Conservation (phyloP, 2,888 invertebrate species). For the Drosophila meridionalis region DNA sequence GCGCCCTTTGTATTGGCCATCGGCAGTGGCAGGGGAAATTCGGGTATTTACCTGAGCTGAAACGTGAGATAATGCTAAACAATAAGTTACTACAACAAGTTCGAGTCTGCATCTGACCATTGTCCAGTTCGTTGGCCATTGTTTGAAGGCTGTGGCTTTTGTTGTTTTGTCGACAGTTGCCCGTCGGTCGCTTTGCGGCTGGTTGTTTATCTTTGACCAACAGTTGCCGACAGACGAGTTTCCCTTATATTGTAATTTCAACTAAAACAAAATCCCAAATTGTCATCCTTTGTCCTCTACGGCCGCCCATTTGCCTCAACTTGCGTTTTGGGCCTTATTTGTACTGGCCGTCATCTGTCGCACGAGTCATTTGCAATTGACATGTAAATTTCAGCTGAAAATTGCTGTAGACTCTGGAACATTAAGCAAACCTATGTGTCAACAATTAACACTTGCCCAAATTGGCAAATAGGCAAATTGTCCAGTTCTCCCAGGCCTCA, state of each 20-base stretch:
- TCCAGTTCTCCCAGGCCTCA: slow-evolving; percentile 4
- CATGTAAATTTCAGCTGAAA: slow-evolving; percentile 24
- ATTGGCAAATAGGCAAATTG: slow-evolving; percentile 32
- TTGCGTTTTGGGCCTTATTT: slow-evolving; percentile 9
- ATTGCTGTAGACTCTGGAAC: slow-evolving; percentile 5
- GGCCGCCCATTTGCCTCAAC: slow-evolving; percentile 32
- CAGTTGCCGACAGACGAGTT: slow-evolving; percentile 38
- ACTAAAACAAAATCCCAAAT: slow-evolving; percentile 34
- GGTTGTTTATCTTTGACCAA: slow-evolving; percentile 56
- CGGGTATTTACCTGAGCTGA: slow-evolving; percentile 44
- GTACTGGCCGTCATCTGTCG: background rate
- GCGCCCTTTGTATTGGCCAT: slow-evolving; percentile 22
- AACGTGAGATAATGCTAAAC: slow-evolving; percentile 36
- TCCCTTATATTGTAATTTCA: slow-evolving; percentile 43
- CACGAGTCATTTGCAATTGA: slow-evolving; percentile 35
- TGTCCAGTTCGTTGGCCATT: slow-evolving; percentile 45
- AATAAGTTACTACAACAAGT: slow-evolving; percentile 16
- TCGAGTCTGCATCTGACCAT: background rate
- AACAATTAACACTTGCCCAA: slow-evolving; percentile 42
- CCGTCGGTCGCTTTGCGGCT: slow-evolving; percentile 23
- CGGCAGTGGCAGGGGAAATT: slow-evolving; percentile 21
- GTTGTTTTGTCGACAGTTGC: slow-evolving; percentile 52
- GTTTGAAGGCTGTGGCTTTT: slow-evolving; percentile 52
- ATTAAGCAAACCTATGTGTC: slow-evolving; percentile 13
- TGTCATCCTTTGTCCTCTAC: slow-evolving; percentile 33